Evolutionary conservation across 2,888 invertebrate genomes (phyloP), one percentile per base, ranked within the genome.

Genomic region (Aricia artaxerxes): DNA sequence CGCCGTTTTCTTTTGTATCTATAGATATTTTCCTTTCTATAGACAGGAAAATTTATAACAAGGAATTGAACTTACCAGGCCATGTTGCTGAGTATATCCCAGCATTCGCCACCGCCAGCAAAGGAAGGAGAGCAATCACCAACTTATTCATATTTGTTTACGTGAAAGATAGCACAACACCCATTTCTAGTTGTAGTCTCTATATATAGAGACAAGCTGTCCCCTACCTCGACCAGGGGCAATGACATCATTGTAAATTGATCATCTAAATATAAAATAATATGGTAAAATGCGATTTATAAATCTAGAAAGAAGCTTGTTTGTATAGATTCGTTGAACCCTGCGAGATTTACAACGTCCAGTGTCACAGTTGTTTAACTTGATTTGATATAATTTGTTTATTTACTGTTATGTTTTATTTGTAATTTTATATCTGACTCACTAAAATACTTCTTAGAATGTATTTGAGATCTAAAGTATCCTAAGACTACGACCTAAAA

Each of bases 71-170:
- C 69, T 69, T 69, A 69, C 69, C 69, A 69, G 75, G 75, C 75
- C 75, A 75, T 75, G 9, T 75, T 5, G 75, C 75, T 1, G 75
- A 75, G 49, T 75, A 75, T 24, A 75, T 49, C 24, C 75, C 75
- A 49, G 75, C 75, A 16, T 75, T 31, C 1, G 44, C 75, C 7
- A 24, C 49, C 3, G 75, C 24, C 49, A 75, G 24, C 24, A 75
- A 24, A 75, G 75, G 49, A 49, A 75, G 31, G 11, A 75, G 75
- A 49, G 49, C 49, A 4, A 75, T 49, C 9, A 75, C 24, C 9
- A 75, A 49, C 75, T 11, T 49, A 75, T 53, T 75, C 75, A 75
- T 75, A 6, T 75, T 75, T 49, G 49, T 75, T 75, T 31, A 69
- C 35, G 35, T 13, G 35, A 38, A 35, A 69, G 69, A 69, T 69